Conservation (phyloP, 2,113 vertebrate species). For the Proterorhinus semilunaris region DNA sequence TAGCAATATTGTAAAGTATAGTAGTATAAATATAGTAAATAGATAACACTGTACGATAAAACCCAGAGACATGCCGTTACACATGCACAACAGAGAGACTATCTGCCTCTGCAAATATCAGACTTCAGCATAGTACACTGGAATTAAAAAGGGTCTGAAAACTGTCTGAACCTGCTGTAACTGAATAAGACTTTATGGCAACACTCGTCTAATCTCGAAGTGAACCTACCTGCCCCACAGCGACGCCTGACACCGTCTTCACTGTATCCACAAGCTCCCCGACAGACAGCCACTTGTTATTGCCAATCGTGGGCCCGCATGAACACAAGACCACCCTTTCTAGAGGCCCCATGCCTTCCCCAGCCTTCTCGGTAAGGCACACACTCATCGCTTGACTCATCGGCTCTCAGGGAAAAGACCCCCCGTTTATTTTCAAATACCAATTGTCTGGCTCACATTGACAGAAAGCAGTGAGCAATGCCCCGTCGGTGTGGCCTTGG, state of each 20-base stretch:
- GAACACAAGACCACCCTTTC: constrained; percentile 63
- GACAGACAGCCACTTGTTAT: constrained; percentile 38
- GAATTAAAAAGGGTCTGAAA: no score
- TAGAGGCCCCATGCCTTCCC: constrained; percentile 56
- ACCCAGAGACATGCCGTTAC: no score
- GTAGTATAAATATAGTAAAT: no score
- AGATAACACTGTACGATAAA: no score
- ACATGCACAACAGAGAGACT: no score
- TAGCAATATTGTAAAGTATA: no score
- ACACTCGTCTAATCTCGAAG: neutral
- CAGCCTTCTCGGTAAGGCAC: constrained; percentile 54
- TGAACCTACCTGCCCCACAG: constrained; percentile 37
- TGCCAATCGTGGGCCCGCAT: constrained; percentile 41
- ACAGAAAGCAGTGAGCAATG: constrained; percentile 46
- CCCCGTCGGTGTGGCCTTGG: constrained; percentile 23
- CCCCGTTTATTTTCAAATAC: constrained; percentile 61
- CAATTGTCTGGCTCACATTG: constrained; percentile 58
- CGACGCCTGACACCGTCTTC: constrained; percentile 32
- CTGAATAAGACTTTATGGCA: no score
- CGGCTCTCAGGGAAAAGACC: constrained; percentile 47
- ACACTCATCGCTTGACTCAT: constrained; percentile 72
- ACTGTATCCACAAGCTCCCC: constrained; percentile 43
- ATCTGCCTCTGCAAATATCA: no score
- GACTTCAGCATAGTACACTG: no score
- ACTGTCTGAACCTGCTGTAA: no score